Percentiles rank a stretch among this genome's conserved stretches.
phyloP scores from a whole-genome alignment of 2,888 invertebrate genomes.

The Caenorhabditis angaria region DNA sequence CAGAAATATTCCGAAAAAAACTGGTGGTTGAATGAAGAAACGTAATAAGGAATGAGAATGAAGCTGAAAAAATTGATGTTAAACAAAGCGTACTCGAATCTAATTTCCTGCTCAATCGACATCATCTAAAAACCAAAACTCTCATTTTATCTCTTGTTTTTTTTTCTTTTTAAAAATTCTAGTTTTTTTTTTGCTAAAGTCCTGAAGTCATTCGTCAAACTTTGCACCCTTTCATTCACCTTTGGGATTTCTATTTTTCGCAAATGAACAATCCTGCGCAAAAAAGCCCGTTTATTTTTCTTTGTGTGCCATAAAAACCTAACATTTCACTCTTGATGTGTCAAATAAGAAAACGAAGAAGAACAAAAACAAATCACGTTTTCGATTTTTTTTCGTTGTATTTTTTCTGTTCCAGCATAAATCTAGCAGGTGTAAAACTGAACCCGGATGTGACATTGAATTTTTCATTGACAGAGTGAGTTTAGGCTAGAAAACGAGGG shows the following conservation, averaged over 20 bases:
- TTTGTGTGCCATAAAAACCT: not conserved
- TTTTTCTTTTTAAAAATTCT: not conserved
- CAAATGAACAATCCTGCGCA: no score
- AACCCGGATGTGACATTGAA: not conserved
- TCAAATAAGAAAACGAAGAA: not conserved
- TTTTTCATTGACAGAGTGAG: no score
- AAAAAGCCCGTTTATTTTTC: no score
- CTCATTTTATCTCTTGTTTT: not conserved
- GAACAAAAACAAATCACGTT: not conserved
- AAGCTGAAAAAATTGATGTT: constrained; percentile 13
- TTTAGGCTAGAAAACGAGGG: no score
- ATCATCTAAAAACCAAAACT: not conserved
- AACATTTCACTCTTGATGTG: not conserved
- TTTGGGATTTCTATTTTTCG: no score
- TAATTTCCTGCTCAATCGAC: constrained; percentile 9
- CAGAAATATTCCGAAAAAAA: no score
- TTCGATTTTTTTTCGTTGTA: not conserved
- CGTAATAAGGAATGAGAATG: no score
- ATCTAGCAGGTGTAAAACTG: not conserved
- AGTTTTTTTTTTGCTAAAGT: no score
- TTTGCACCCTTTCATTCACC: no score
- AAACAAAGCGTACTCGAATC: constrained; percentile 43
- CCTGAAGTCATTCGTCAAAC: no score
- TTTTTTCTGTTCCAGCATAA: not conserved
- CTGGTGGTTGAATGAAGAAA: no score